Evolutionary conservation across 2,888 invertebrate species (phyloP).

Genomic region (Lepidochitona cinerea): DNA sequence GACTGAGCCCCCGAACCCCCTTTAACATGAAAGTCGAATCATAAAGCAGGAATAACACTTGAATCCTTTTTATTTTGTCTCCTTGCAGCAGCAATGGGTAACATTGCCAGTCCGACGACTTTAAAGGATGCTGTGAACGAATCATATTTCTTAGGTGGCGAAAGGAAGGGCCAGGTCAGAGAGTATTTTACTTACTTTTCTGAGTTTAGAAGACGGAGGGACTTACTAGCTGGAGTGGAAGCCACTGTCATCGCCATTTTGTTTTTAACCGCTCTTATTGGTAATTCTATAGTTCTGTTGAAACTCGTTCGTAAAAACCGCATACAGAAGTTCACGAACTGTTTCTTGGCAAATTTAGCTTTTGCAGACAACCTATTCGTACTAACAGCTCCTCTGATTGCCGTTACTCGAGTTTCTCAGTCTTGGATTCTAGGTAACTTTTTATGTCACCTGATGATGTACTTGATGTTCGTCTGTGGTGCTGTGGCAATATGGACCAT

Average conservation of each 20-base stretch:
- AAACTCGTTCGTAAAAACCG: constrained; percentile 30
- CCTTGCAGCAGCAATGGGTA: no score
- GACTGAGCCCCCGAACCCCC: no score
- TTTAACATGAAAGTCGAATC: no score
- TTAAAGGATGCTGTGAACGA: no score
- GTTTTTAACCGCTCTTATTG: constrained; percentile 36
- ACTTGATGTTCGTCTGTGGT: constrained; percentile 42
- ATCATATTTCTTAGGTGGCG: constrained; percentile 39
- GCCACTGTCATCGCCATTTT: constrained; percentile 33
- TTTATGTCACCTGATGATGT: constrained; percentile 45
- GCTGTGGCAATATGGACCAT: constrained; percentile 55
- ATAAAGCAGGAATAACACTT: no score
- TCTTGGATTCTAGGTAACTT: constrained; percentile 51
- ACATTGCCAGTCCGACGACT: no score
- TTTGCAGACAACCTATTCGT: constrained; percentile 50
- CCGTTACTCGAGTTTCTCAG: constrained; percentile 44
- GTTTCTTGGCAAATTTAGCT: constrained; percentile 51
- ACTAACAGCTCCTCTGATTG: constrained; percentile 45
- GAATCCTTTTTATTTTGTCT: no score
- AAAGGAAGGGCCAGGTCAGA: constrained; percentile 41
- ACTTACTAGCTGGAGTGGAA: constrained; percentile 34
- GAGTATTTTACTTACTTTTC: constrained; percentile 52
- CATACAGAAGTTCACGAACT: constrained; percentile 43
- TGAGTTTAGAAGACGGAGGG: constrained; percentile 46
- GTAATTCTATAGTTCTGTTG: constrained; percentile 39